Conservation (phyloP, 2,888 invertebrate genomes). For the Toxonevra muliebris region DNA sequence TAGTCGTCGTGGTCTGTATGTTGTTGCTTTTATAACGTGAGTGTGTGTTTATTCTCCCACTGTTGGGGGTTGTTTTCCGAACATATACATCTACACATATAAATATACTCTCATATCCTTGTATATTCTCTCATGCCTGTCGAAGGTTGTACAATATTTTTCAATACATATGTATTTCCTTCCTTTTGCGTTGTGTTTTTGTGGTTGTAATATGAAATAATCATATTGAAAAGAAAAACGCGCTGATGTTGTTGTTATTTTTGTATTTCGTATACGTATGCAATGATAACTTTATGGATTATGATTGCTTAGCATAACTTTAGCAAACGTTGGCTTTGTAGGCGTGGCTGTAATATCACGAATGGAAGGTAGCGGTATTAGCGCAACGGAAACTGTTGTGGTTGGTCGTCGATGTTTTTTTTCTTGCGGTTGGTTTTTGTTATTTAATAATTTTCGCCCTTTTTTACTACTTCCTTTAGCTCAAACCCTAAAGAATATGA, state of each 20-base stretch:
- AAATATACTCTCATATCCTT: no score
- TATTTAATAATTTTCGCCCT: conserved; percentile 19
- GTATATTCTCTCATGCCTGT: no score
- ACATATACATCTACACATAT: background rate
- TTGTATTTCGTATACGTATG: background rate
- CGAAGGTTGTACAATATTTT: no score
- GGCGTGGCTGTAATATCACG: background rate
- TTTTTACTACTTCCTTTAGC: background rate
- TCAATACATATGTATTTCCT: conserved; percentile 14
- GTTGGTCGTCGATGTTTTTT: conserved; percentile 12
- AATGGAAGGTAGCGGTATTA: conserved; percentile 8
- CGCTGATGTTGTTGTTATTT: conserved; percentile 11
- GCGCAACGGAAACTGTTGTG: conserved; percentile 16
- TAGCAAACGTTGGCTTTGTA: background rate
- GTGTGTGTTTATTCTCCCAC: conserved; percentile 1
- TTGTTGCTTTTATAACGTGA: no score
- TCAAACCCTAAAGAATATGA: background rate
- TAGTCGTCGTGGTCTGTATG: no score
- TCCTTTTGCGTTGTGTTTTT: conserved; percentile 11
- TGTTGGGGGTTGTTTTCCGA: background rate
- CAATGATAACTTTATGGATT: conserved; percentile 28
- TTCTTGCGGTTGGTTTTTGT: conserved; percentile 17
- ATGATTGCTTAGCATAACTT: conserved; percentile 23
- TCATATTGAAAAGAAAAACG: conserved; percentile 19
- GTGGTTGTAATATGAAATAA: conserved; percentile 31